Evolutionary conservation across 1,140 invertebrate species (phyloP), one percentile per base, ranked within the genome.

Genomic region (Stegodyphus mimosarum): DNA sequence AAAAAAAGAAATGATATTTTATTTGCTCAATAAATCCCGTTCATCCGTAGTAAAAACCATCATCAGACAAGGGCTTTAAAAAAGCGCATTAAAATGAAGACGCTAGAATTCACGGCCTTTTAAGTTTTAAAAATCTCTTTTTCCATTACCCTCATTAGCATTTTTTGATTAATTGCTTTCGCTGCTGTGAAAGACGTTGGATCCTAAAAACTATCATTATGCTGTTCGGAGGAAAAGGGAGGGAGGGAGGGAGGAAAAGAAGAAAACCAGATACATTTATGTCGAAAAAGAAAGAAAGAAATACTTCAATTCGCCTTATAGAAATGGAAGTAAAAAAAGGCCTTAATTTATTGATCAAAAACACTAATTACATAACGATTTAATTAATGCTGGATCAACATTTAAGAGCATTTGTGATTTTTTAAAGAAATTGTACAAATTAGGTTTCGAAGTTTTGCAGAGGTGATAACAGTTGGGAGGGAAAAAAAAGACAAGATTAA

Each of bases 1-100:
- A 73, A 73, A 73, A 72, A 52, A 52, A 73, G 71, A 51, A 73
- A 73, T 10, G 15, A 51, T 73, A 73, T 50, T 73, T 73, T 73
- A 73, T 73, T 50, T 13, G 11, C 50, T 73, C 71, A 52, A 51
- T 73, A 52, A 73, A 73, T 73, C 51, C 50, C 10, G 15, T 49
- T 49, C 48, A 50, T 17, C 10, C 33, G 33, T 33, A 33, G 1
- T 70, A 10, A 11, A 71, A 69, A 17, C 49, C 17, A 11, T 51
- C 71, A 15, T 52, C 33, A 15, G 15, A 15, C 11, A 50, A 15
- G 13, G 50, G 51, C 48, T 73, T 33, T 10, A 73, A 50, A 73
- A 73, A 73, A 33, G 33, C 33, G 33, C 33, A 33, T 33, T 33
- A 33, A 33, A 33, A 33, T 33, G 33, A 33, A 71, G 69, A 51